Evolutionary conservation across 1,140 invertebrate species (phyloP).

Genomic region (Calosoma granatense): DNA sequence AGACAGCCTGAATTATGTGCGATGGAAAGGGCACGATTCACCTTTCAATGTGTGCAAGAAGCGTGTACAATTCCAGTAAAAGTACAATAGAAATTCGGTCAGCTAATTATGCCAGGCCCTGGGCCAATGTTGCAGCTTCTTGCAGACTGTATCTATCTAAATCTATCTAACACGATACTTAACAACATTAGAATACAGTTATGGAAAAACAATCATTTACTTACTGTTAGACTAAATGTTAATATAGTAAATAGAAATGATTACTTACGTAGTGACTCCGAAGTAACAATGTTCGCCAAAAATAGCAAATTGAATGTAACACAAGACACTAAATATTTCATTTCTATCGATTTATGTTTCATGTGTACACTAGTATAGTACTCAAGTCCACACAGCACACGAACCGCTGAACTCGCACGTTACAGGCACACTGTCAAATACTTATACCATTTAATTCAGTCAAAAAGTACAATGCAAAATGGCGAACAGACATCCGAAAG

Average conservation of each 20-base stretch:
- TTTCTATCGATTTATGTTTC: conserved; percentile 12
- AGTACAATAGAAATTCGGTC: too few species aligned
- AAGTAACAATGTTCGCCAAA: conserved; percentile 10
- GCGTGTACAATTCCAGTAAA: too few species aligned
- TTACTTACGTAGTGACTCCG: neutral
- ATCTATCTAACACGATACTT: too few species aligned
- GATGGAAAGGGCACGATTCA: too few species aligned
- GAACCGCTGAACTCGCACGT: neutral
- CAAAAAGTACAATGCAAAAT: conserved; percentile 16
- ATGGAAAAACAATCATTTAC: too few species aligned
- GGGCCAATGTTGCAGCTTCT: too few species aligned
- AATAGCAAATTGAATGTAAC: conserved; percentile 14
- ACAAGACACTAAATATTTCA: conserved; percentile 18
- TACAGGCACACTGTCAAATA: conserved; percentile 10
- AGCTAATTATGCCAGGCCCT: too few species aligned
- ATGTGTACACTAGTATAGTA: conserved; percentile 12
- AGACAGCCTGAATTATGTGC: neutral
- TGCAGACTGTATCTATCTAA: too few species aligned
- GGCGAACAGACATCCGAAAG: conserved; percentile 16
- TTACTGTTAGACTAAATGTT: too few species aligned
- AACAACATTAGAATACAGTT: too few species aligned
- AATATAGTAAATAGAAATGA: too few species aligned
- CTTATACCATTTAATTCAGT: conserved; percentile 14
- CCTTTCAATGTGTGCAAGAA: too few species aligned
- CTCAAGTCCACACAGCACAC: conserved; percentile 9